These are phyloP conservation scores for Quiscalus mexicanus DNA, from an alignment of 2,113 vertebrate genomes.

Conservation along the genomic window DNA sequence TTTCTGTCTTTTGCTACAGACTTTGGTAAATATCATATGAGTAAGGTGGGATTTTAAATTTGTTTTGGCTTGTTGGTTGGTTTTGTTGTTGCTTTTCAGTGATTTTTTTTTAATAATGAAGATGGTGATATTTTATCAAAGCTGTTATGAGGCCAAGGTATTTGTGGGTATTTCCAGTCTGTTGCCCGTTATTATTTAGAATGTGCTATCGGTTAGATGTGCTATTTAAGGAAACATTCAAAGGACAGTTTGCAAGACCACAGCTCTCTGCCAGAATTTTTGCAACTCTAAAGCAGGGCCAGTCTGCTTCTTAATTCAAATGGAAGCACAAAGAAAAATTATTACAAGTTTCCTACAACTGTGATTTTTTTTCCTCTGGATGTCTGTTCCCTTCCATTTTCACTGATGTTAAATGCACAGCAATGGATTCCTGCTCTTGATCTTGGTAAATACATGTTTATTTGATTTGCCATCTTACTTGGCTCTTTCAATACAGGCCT, in stretches of 20 bases:
- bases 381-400: background rate
- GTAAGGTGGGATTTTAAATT: background rate
- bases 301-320: background rate
- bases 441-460: background rate
- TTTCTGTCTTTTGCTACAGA: background rate
- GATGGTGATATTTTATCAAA: background rate
- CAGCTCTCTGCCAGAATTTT: background rate
- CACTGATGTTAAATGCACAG: background rate
- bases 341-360: background rate
- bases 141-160: background rate
- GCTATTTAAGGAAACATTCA: background rate
- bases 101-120: background rate
- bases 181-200: background rate
- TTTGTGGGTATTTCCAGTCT: background rate
- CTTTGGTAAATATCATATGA: background rate
- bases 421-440: background rate
- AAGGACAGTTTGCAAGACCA: background rate
- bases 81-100: background rate
- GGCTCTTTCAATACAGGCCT: background rate
- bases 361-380: background rate
- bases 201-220: background rate
- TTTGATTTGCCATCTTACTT: background rate
- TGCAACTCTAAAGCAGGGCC: background rate
- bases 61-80: background rate
- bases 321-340: background rate